A percentile compares a stretch with the other conserved stretches of the same genome.
phyloP scores from a whole-genome alignment of 2,888 invertebrate genomes.

The Pemphredon lugubris region DNA sequence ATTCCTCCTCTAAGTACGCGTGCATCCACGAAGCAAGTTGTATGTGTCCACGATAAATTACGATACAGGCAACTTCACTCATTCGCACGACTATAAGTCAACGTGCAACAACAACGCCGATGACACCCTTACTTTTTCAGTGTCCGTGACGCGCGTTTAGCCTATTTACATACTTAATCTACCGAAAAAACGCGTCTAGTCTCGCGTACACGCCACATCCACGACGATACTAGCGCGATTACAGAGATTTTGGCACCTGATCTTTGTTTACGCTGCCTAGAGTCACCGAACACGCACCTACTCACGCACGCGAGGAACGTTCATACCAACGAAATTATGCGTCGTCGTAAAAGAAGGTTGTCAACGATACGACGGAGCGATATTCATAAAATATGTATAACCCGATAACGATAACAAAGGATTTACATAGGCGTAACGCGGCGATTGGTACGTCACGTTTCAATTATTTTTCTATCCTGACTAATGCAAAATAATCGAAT shows the following conservation, averaged over 20 bases:
- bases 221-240: conserved; percentile 15
- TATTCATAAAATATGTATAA: too few species aligned
- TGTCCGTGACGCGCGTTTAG: conserved; percentile 13
- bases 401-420: too few species aligned
- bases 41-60: background rate
- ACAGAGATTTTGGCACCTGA: conserved; percentile 37
- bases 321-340: too few species aligned
- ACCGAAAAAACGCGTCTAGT: background rate
- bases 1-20: background rate
- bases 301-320: too few species aligned
- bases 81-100: background rate
- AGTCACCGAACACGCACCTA: too few species aligned
- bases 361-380: too few species aligned
- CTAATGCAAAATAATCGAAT: too few species aligned
- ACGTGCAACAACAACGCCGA: background rate
- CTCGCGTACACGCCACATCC: conserved; percentile 5
- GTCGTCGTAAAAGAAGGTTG: too few species aligned
- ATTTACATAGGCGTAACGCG: too few species aligned
- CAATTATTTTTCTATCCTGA: too few species aligned
- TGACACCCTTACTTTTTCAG: background rate
- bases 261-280: conserved; percentile 18
- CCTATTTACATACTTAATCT: conserved; percentile 15
- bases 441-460: too few species aligned
- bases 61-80: background rate
- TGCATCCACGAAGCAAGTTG: background rate